phyloP scores from a whole-genome alignment of 2,797 vertebrate species.

The Triplophysa yarkandensis region DNA sequence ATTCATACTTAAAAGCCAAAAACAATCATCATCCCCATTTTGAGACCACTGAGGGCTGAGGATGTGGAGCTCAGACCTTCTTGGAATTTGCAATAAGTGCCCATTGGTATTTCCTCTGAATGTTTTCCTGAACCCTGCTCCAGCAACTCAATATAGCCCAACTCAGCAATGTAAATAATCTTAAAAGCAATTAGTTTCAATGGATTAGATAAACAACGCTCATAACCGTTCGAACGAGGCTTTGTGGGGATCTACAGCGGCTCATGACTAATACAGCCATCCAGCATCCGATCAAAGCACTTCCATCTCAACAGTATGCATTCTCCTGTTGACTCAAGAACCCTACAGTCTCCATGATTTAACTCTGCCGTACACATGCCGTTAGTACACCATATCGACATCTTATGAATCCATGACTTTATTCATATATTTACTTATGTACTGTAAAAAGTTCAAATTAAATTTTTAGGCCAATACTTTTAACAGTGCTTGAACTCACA shows the following conservation, averaged over 20 bases:
- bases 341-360: conserved; percentile 2
- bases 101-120: conserved; percentile 10
- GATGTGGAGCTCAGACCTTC: not conserved
- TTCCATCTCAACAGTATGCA: conserved; percentile 1
- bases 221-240: not conserved
- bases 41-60: not conserved
- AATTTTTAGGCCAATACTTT: too few species aligned
- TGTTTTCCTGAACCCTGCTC: not conserved
- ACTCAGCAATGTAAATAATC: not conserved
- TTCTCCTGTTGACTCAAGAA: conserved; percentile 18
- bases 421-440: too few species aligned
- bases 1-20: not conserved
- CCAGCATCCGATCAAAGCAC: not conserved
- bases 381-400: too few species aligned
- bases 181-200: conserved; percentile 6
- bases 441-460: too few species aligned
- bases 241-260: not conserved
- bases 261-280: not conserved
- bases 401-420: too few species aligned
- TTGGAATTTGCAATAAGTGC: not conserved
- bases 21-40: not conserved
- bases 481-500: too few species aligned
- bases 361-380: not conserved
- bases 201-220: not conserved
- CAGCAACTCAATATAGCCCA: not conserved